Conservation (phyloP, 2,797 vertebrate species). For the Acestrorhynchus altus region DNA sequence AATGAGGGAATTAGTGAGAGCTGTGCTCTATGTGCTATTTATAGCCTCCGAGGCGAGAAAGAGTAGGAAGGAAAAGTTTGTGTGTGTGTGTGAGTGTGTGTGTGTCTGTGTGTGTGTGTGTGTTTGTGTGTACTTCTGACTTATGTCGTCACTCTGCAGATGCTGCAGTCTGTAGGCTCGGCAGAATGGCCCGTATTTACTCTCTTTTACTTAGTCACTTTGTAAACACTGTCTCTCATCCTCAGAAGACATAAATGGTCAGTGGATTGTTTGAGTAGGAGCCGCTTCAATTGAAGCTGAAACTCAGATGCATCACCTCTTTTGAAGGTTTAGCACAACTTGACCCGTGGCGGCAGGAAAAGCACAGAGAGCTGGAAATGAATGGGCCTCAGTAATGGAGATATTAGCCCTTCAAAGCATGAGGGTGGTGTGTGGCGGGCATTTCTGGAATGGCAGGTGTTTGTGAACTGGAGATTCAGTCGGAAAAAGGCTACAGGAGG, state of each 20-base stretch:
- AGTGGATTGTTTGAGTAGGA: background rate
- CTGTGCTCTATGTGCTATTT: constrained; percentile 77
- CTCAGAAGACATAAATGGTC: background rate
- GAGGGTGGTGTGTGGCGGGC: background rate
- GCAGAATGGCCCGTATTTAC: constrained; percentile 19
- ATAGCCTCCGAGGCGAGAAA: constrained; percentile 68
- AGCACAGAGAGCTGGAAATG: constrained; percentile 13
- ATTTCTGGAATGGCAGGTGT: constrained; percentile 1
- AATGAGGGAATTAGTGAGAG: constrained; percentile 80
- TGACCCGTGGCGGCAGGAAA: constrained; percentile 14
- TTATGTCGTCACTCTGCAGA: constrained; percentile 40
- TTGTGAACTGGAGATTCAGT: constrained; percentile 4
- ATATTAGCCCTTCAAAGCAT: constrained; percentile 32
- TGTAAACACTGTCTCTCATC: background rate
- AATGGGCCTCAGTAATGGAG: constrained; percentile 44
- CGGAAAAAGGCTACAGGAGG: background rate
- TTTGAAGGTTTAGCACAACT: constrained; percentile 3
- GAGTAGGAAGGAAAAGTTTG: constrained; percentile 55
- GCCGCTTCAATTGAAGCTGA: background rate
- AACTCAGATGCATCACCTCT: constrained; percentile 2
- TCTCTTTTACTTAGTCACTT: background rate
- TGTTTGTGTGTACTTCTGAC: constrained; percentile 41
- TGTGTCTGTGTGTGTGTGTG: constrained; percentile 24
- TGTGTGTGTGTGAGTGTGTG: constrained; percentile 44
- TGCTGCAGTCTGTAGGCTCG: constrained; percentile 37